These are phyloP conservation scores for Galago senegalensis DNA, from an alignment of 2,797 vertebrate species.

Conservation along the genomic window DNA sequence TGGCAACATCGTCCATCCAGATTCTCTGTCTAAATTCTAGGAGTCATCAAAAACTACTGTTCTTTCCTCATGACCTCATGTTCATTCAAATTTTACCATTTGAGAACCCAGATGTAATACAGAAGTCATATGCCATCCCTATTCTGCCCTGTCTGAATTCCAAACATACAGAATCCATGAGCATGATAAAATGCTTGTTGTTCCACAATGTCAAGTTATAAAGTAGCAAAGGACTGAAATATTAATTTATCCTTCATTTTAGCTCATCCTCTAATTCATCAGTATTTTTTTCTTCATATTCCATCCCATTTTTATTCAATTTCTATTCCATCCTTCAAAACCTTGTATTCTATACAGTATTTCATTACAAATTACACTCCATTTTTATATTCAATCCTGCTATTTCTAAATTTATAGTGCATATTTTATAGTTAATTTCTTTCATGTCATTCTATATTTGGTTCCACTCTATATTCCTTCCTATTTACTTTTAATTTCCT, in stretches of 20 bases:
- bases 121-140: background rate
- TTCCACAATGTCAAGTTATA: background rate
- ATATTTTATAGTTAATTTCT: conserved; percentile 46
- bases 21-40: conserved; percentile 18
- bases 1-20: background rate
- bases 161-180: background rate
- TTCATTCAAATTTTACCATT: background rate
- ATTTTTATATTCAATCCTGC: background rate
- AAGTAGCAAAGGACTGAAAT: conserved; percentile 21
- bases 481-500: conserved; percentile 13
- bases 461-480: conserved; percentile 32
- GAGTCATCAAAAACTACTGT: background rate
- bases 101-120: background rate
- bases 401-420: conserved; percentile 17
- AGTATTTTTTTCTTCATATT: conserved; percentile 37
- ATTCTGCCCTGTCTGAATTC: background rate
- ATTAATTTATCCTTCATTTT: conserved; percentile 50
- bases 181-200: background rate
- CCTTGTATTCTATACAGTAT: background rate
- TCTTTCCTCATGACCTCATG: background rate
- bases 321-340: conserved; percentile 40
- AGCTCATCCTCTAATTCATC: background rate
- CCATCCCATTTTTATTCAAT: conserved; percentile 45
- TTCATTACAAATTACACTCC: conserved; percentile 41
- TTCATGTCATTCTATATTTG: conserved; percentile 49